Evolutionary conservation across 2,797 vertebrate genomes (phyloP), one percentile per base, ranked within the genome.

Genomic region (Rhadinocentrus ornatus): DNA sequence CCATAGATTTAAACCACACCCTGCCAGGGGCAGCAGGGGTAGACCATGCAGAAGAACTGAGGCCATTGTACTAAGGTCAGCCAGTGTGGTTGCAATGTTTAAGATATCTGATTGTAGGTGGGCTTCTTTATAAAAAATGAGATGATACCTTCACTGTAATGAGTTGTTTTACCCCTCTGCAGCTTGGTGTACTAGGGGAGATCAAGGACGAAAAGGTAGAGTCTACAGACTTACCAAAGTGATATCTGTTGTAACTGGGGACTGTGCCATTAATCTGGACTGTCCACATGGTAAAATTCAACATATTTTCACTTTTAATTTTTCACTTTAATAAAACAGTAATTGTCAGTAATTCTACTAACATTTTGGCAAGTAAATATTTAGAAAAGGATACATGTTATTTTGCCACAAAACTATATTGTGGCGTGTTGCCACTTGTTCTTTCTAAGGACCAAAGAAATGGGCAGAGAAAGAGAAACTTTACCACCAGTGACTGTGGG

Each of bases 191-290:
- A 75, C 83, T 93, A 52, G 89, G 78, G 88, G 89, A 93, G 66
- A 74, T 71, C 77, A 80, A 79, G 46, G 89, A 83, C 55, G 94
- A 94, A 84, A 89, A 95, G 94, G 93, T 95, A 95, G 85, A 81
- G 88, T 91, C 85, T 86, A 41, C 55, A 69, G 80, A 80, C 66
- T 73, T 57, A 87, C 73, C 34, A 81, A 81, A 77, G 31, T 41
- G 34, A 78, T 69, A 62, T 62, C 27, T 66, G 16, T 78, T 63
- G 4, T 3, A 78, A 66, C 78, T 72, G 32, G 22, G 65, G 3
- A 3, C 87, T 73, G 90, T 84, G 65, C 88, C 88, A 86, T 77
- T 94, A 94, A 94, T 94, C 86, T 89, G 92, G 90, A 81, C 84
- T 64, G 77, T 62, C n/a, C 72, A 50, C 15, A 64, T 26, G 59